phyloP scores from a whole-genome alignment of 2,888 invertebrate species.

The Lochmaea capreae region DNA sequence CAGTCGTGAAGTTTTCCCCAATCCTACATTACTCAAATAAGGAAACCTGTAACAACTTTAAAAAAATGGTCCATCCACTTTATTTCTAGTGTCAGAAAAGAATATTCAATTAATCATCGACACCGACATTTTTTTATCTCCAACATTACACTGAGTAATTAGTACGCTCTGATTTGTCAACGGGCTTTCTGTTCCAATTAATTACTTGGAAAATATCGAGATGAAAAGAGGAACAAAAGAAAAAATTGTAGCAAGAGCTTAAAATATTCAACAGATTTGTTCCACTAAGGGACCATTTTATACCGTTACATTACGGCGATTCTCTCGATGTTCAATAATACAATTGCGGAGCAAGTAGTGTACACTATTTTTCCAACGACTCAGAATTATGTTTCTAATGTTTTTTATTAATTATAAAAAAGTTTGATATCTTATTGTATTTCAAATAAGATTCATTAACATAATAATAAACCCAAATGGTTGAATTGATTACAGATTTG shows the following conservation, averaged over 20 bases:
- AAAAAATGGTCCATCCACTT: neutral
- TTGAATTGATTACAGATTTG: too few species aligned
- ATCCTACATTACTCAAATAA: neutral
- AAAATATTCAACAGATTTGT: neutral
- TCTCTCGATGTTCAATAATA: too few species aligned
- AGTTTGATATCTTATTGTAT: too few species aligned
- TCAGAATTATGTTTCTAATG: too few species aligned
- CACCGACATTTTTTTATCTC: neutral
- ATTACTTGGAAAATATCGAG: neutral
- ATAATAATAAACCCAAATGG: too few species aligned
- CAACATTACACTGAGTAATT: constrained; percentile 9
- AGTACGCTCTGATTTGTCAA: constrained; percentile 13
- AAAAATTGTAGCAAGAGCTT: neutral
- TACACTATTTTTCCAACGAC: too few species aligned
- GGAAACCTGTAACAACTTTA: neutral
- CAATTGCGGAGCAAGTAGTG: too few species aligned
- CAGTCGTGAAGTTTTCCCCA: neutral
- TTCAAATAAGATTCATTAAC: too few species aligned
- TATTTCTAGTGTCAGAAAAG: constrained; percentile 2
- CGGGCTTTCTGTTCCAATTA: neutral
- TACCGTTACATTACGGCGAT: neutral
- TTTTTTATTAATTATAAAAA: too few species aligned
- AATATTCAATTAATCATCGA: constrained; percentile 12
- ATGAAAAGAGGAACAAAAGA: neutral
- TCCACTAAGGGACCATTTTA: neutral